Evolutionary conservation across 2,888 invertebrate genomes (phyloP).

Genomic region (Blera fallax): DNA sequence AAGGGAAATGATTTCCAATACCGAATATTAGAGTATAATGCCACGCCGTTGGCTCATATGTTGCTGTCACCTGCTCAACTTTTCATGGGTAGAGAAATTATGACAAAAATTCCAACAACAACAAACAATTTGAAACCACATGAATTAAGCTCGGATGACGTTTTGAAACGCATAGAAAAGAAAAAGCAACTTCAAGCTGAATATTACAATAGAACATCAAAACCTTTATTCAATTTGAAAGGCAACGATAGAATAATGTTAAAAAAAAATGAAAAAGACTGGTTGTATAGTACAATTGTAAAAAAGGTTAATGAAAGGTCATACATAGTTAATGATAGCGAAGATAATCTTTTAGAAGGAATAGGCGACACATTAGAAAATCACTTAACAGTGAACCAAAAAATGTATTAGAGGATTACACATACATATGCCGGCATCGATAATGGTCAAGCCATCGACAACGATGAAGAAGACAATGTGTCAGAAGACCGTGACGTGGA

Average conservation of each 20-base stretch:
- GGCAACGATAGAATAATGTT: constrained; percentile 45
- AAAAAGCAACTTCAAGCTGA: constrained; percentile 22
- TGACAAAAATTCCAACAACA: constrained; percentile 27
- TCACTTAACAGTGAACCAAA: too few species aligned
- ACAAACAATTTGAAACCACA: constrained; percentile 20
- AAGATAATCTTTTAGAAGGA: constrained; percentile 8
- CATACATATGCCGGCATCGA: constrained; percentile 18
- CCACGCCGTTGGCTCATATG: constrained; percentile 56
- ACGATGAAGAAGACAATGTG: neutral
- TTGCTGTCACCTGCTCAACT: constrained; percentile 44
- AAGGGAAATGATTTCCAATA: constrained; percentile 31
- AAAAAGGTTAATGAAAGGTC: constrained; percentile 16
- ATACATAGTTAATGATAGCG: neutral
- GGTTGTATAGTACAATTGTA: constrained; percentile 24
- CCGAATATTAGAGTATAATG: neutral
- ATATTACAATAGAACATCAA: constrained; percentile 14
- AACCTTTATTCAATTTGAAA: constrained; percentile 13
- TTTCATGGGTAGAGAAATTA: constrained; percentile 52
- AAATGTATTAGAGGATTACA: neutral
- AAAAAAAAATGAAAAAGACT: constrained; percentile 48
- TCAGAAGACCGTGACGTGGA: neutral
- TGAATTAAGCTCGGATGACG: constrained; percentile 6
- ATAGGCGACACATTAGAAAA: neutral
- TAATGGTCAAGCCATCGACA: constrained; percentile 4
- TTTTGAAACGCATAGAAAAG: constrained; percentile 26